A percentile compares a stretch with the other conserved stretches of the same genome.
phyloP scores from a whole-genome alignment of 2,797 vertebrate genomes.

The Acrossocheilus wenchowensis region DNA sequence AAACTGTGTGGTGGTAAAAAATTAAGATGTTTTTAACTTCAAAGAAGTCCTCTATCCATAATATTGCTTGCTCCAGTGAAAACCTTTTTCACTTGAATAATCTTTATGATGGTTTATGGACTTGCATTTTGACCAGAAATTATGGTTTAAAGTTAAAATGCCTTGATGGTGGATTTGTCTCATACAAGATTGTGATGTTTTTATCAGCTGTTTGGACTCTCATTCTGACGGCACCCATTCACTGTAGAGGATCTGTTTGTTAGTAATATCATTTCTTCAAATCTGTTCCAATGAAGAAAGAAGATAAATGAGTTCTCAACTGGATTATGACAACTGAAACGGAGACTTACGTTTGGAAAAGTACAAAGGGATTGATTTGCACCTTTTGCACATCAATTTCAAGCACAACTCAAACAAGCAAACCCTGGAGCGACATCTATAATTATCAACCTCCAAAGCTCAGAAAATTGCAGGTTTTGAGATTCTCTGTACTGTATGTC shows the following conservation, averaged over 20 bases:
- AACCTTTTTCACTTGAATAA: background rate
- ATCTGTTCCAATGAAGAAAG: background rate
- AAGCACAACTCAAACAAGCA: slow-evolving; percentile 11
- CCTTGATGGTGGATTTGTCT: background rate
- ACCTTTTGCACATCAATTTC: background rate
- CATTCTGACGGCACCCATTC: background rate
- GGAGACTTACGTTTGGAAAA: background rate
- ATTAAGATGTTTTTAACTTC: too few species aligned
- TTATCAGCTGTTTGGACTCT: background rate
- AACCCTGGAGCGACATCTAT: background rate
- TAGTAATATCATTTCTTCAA: background rate
- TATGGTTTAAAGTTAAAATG: background rate
- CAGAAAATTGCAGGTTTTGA: slow-evolving; percentile 30
- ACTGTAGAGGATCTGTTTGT: background rate
- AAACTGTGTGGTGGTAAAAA: too few species aligned
- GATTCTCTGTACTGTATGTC: background rate
- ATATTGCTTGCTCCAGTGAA: too few species aligned
- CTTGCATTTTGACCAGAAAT: background rate
- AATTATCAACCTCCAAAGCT: slow-evolving; percentile 11
- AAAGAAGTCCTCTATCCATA: too few species aligned
- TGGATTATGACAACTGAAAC: background rate
- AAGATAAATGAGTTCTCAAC: background rate
- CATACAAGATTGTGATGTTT: background rate
- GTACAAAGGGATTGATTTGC: background rate
- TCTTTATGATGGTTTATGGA: background rate